Evolutionary conservation across 2,113 vertebrate species (phyloP).

Genomic region (Seriola aureovittata): DNA sequence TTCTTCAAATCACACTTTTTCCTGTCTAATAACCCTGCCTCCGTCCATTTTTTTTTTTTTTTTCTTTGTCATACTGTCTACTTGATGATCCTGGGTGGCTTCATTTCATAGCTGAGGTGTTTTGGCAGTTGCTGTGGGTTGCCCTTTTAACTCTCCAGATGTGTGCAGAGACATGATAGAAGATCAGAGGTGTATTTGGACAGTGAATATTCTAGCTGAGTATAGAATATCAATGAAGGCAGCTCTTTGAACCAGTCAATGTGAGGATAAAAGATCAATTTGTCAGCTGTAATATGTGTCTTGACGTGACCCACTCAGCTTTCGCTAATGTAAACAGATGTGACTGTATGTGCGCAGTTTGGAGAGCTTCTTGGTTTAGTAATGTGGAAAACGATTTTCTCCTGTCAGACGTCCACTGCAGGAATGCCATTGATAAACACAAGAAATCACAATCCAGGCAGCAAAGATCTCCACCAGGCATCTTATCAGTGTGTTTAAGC

Average conservation of each 20-base stretch:
- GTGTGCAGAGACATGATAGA: conserved; percentile 2
- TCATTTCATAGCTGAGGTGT: conserved; percentile 5
- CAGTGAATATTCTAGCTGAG: not conserved
- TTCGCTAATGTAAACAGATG: conserved; percentile 52
- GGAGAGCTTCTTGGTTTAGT: not conserved
- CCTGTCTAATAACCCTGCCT: conserved; percentile 32
- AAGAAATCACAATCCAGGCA: conserved; percentile 42
- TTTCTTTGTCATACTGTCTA: not conserved
- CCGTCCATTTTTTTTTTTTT: not conserved
- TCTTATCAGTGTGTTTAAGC: conserved; percentile 63
- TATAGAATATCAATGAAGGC: conserved; percentile 40
- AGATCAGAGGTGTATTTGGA: conserved; percentile 14
- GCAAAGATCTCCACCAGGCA: conserved; percentile 45
- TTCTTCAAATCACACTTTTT: conserved; percentile 26
- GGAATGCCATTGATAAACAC: conserved; percentile 36
- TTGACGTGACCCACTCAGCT: conserved; percentile 38
- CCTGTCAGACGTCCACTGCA: not conserved
- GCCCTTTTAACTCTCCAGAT: not conserved
- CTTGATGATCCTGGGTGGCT: conserved; percentile 3
- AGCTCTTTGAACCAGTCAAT: conserved; percentile 43
- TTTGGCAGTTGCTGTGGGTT: not conserved
- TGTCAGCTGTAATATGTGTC: conserved; percentile 44
- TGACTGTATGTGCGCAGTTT: conserved; percentile 1
- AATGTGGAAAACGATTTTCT: conserved; percentile 19
- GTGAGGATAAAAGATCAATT: conserved; percentile 57